Base-by-base conservation (phyloP, 2,113 vertebrate genomes). In the Geococcyx californianus region DNA sequence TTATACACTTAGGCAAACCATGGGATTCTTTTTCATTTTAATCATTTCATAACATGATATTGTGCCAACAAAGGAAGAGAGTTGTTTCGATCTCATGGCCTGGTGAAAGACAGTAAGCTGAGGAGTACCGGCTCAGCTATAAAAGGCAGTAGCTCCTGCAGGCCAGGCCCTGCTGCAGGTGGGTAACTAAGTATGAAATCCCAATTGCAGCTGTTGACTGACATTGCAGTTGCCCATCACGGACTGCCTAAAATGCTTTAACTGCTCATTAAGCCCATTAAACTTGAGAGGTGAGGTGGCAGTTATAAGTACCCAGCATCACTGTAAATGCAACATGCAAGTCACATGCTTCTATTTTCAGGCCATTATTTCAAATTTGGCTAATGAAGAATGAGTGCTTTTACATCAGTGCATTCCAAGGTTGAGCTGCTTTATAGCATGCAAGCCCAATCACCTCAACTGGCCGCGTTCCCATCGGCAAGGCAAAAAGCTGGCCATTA, bases 311-410 rank as follows among this genome's bases (percentile, higher is more conserved):
- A 70, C 63, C 73, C 68, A 93, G 19, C 40, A 87, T 31, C 85
- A 64, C 58, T 25, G 92, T 95, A 92, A 84, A 96, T n/a, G 92
- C 87, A 95, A 90, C 34, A 68, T 49, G 42, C 6, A 80, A 92
- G 52, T 49, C 83, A 76, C 81, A 63, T 59, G 86, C 64, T 81
- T 94, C 54, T 63, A 49, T 92, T 97, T 95, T 95, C 76, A 96
- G 52, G 58, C 21, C 76, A 83, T 94, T 94, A 84, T 95, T 94
- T 90, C 79, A 89, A 95, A 97, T 95, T 74, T 94, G 70, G 63
- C n/a, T 95, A 95, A 95, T 68, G 84, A 91, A 93, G 81, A 96
- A 70, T 0, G 21, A 96, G 73, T 77, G 85, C 19, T 94, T 95
- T 96, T 72, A 90, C 56, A 90, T 84, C 73, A 87, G 70, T 1